Percentiles rank a stretch among this genome's conserved stretches.
These are phyloP conservation scores for Morpho deidamia DNA, from an alignment of 2,888 invertebrate genomes.

Conservation along the genomic window DNA sequence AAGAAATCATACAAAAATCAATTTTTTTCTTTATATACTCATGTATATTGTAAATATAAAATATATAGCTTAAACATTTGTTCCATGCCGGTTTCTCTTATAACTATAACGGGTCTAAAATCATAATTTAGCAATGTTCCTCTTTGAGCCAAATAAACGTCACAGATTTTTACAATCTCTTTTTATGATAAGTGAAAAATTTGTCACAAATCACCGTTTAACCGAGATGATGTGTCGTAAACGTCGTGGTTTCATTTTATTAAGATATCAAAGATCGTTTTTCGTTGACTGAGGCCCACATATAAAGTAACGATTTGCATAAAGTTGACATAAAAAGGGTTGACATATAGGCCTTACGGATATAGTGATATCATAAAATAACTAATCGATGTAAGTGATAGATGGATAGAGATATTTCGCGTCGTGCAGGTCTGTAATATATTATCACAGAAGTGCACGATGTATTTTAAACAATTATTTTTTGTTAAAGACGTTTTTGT, in stretches of 20 bases:
- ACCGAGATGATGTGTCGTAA: constrained; percentile 20
- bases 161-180: constrained; percentile 9
- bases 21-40: too few relatives aligned
- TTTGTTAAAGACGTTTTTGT: too few relatives aligned
- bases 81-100: constrained; percentile 1
- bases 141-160: constrained; percentile 9
- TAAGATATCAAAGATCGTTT: constrained; percentile 22
- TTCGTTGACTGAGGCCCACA: constrained; percentile 15
- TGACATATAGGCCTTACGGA: constrained; percentile 14
- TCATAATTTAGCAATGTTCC: constrained; percentile 9
- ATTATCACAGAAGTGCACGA: too few relatives aligned
- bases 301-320: constrained; percentile 24
- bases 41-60: too few relatives aligned
- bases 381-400: too few relatives aligned
- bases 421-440: too few relatives aligned
- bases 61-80: too few relatives aligned
- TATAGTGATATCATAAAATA: neutral
- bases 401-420: too few relatives aligned
- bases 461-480: too few relatives aligned
- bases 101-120: constrained; percentile 1
- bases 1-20: too few relatives aligned
- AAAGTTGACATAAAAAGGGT: constrained; percentile 15
- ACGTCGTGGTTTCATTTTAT: constrained; percentile 25
- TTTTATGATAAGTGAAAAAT: constrained; percentile 19
- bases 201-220: constrained; percentile 15